A percentile compares a stretch with the other conserved stretches of the same genome.
These are phyloP conservation scores for Psittacula echo DNA, from an alignment of 2,797 vertebrate genomes.

Conservation along the genomic window DNA sequence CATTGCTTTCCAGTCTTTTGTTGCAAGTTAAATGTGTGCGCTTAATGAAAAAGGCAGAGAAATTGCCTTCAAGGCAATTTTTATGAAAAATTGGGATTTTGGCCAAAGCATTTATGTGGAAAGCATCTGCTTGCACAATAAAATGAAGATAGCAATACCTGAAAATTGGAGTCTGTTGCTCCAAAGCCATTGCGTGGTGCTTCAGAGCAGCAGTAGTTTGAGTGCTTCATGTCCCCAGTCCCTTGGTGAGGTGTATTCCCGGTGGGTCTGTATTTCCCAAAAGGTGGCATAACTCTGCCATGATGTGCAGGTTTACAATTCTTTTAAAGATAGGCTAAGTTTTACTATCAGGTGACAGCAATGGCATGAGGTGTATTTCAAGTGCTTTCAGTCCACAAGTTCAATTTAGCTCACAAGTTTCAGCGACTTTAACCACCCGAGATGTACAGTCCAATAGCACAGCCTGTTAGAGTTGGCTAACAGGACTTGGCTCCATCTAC, in stretches of 20 bases:
- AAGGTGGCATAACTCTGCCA: not conserved
- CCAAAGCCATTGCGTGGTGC: not conserved
- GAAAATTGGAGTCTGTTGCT: not conserved
- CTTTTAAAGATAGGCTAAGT: not conserved
- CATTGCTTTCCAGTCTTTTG: not conserved
- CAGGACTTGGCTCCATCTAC: not conserved
- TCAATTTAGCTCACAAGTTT: not conserved
- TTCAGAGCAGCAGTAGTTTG: not conserved
- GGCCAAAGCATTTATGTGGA: not conserved
- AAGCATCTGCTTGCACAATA: slow-evolving; percentile 1
- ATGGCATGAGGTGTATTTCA: not conserved
- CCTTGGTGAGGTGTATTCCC: not conserved
- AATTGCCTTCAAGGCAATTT: not conserved
- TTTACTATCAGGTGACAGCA: not conserved
- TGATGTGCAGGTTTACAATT: not conserved
- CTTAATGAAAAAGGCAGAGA: not conserved
- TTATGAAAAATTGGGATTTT: not conserved
- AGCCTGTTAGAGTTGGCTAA: not conserved
- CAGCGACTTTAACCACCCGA: not conserved
- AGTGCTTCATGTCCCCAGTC: accelerated
- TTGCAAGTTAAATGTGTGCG: not conserved
- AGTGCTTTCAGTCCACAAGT: not conserved
- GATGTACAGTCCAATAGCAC: not conserved
- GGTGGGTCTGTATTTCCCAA: accelerated
- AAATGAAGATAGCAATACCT: not conserved